These are phyloP conservation scores for Spilosoma lubricipeda DNA, from an alignment of 2,888 invertebrate genomes.

Conservation along the genomic window DNA sequence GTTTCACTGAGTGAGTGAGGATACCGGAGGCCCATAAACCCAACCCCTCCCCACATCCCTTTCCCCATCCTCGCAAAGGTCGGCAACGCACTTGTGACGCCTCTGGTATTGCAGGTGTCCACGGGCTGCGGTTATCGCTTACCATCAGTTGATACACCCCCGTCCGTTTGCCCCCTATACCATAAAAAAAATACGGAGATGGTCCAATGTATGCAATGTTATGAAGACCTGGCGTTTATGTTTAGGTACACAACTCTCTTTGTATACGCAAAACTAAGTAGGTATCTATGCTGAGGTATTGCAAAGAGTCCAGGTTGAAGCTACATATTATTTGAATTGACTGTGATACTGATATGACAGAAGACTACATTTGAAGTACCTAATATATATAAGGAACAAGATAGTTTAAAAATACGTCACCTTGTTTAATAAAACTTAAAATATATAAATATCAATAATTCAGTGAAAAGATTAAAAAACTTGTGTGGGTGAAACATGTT, in stretches of 20 bases:
- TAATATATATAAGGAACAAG: background rate
- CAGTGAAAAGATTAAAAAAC: background rate
- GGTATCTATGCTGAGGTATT: background rate
- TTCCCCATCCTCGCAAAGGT: too few species aligned
- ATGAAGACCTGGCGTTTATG: background rate
- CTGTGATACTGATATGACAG: background rate
- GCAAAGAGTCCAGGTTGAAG: background rate
- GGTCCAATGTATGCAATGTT: background rate
- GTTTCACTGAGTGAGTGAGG: too few species aligned
- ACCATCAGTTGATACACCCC: too few species aligned
- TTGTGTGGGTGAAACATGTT: background rate
- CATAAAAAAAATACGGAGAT: too few species aligned
- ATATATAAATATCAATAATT: background rate
- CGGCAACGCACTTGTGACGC: too few species aligned
- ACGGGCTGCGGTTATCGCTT: too few species aligned
- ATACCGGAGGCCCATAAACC: too few species aligned
- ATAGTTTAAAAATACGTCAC: background rate
- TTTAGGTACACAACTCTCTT: background rate
- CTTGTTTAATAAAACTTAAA: background rate
- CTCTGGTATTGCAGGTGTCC: too few species aligned
- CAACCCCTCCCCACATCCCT: too few species aligned
- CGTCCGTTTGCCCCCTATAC: too few species aligned
- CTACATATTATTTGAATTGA: background rate
- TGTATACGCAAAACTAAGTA: background rate
- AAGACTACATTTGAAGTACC: background rate